A percentile compares a stretch with the other conserved stretches of the same genome.
Conservation (phyloP, 2,113 vertebrate genomes). For the Candoia aspera region DNA sequence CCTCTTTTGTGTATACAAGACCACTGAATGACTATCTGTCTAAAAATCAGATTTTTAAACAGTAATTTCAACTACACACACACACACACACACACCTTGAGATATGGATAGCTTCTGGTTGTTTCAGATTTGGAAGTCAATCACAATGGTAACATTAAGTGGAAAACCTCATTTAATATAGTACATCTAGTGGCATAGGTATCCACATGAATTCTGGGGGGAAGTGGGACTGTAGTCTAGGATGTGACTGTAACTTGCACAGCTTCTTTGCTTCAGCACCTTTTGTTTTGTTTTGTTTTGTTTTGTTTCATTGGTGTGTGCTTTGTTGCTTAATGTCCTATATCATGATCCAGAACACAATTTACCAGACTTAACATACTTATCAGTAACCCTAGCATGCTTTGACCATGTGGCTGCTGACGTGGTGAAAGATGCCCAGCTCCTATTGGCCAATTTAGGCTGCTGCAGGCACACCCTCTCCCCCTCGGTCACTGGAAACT, state of each 20-base stretch:
- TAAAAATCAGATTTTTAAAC: background rate
- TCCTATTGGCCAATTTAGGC: background rate
- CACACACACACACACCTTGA: background rate
- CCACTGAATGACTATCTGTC: slow-evolving; percentile 12
- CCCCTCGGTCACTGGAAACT: background rate
- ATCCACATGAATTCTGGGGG: background rate
- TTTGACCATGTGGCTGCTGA: background rate
- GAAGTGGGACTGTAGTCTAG: background rate
- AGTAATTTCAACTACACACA: slow-evolving; percentile 23
- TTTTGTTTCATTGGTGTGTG: background rate
- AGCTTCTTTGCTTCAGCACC: background rate
- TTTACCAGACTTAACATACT: background rate
- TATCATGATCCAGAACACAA: background rate
- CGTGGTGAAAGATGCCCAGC: background rate
- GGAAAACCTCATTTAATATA: slow-evolving; percentile 13
- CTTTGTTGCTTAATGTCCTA: background rate
- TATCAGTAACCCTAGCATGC: background rate
- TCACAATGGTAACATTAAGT: background rate
- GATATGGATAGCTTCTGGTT: background rate
- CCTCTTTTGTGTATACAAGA: background rate
- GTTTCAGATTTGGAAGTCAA: background rate
- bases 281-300: background rate
- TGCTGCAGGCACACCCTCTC: background rate
- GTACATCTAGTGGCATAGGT: background rate
- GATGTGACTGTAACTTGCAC: background rate